These are phyloP conservation scores for Machaerirhynchus nigripectus DNA, from an alignment of 2,113 vertebrate genomes.

Conservation along the genomic window DNA sequence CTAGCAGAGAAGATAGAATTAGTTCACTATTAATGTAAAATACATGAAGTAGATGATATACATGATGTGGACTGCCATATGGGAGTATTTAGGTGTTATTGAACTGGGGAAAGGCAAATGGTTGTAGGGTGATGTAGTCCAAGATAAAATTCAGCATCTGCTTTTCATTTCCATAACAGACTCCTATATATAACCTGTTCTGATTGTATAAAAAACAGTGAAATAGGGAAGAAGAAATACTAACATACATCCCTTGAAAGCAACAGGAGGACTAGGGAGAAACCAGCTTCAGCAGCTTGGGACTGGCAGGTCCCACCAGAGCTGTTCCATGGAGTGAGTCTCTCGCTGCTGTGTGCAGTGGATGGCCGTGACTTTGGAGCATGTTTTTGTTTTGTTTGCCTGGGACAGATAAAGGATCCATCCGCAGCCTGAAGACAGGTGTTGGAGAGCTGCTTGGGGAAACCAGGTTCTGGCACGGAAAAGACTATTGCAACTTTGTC, in stretches of 20 bases:
- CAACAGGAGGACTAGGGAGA: background rate
- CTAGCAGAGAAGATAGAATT: background rate
- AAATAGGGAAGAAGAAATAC: background rate
- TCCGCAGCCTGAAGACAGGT: constrained; percentile 75
- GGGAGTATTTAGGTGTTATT: background rate
- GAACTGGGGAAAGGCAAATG: background rate
- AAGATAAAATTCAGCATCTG: background rate
- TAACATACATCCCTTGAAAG: background rate
- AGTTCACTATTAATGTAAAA: background rate
- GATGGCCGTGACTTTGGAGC: background rate
- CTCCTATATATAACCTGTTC: background rate
- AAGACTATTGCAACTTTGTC: constrained; percentile 98
- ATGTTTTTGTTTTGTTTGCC: background rate
- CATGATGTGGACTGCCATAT: background rate
- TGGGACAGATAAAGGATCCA: constrained; percentile 72
- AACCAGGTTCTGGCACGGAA: constrained; percentile 96
- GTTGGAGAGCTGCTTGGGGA: constrained; percentile 87
- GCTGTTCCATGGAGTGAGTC: background rate
- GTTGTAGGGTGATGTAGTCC: background rate
- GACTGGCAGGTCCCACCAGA: background rate
- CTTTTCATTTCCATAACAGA: background rate
- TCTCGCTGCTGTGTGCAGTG: accelerated
- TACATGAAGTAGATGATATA: background rate
- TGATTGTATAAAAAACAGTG: background rate
- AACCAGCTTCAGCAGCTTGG: background rate